Conservation (phyloP, 37 sponge, comb jelly and placozoan species). For the Oscarella lobularis region DNA sequence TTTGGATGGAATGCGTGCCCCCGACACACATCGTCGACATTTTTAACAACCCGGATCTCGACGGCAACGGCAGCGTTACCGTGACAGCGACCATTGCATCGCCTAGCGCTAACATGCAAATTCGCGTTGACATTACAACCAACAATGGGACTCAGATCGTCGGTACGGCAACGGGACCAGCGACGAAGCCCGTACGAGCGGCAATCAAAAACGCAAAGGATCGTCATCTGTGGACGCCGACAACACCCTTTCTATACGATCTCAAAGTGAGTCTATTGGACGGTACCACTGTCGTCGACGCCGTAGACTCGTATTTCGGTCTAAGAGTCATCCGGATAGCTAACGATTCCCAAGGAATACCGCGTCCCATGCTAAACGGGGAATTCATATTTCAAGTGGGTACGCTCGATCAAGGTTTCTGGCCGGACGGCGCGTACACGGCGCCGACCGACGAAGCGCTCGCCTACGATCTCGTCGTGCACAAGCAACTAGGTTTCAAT, state of each 20-base stretch:
- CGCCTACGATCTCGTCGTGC: not conserved
- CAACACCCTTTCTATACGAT: not conserved
- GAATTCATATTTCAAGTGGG: conserved; percentile 7
- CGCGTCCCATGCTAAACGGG: conserved; percentile 9
- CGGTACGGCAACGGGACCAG: not conserved
- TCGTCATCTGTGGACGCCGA: not conserved
- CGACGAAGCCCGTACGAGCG: not conserved
- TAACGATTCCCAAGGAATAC: not conserved
- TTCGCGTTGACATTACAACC: not conserved
- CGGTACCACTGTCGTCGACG: not conserved
- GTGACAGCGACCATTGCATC: not conserved
- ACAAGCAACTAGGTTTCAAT: conserved; percentile 5
- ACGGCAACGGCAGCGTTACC: not conserved
- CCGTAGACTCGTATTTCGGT: conserved; percentile 4
- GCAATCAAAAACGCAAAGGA: not conserved
- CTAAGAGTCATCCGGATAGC: not conserved
- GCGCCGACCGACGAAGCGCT: conserved; percentile 4
- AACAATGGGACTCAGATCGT: conserved; percentile 1
- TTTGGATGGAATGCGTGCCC: conserved; percentile 8
- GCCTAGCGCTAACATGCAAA: not conserved
- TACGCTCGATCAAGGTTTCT: conserved; percentile 5
- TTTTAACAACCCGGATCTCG: not conserved
- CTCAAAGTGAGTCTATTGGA: not conserved
- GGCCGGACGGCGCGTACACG: conserved; percentile 8
- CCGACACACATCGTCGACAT: not conserved